A percentile compares a stretch with the other conserved stretches of the same genome.
phyloP scores from a whole-genome alignment of 2,113 vertebrate genomes.

The Semicossyphus pulcher region DNA sequence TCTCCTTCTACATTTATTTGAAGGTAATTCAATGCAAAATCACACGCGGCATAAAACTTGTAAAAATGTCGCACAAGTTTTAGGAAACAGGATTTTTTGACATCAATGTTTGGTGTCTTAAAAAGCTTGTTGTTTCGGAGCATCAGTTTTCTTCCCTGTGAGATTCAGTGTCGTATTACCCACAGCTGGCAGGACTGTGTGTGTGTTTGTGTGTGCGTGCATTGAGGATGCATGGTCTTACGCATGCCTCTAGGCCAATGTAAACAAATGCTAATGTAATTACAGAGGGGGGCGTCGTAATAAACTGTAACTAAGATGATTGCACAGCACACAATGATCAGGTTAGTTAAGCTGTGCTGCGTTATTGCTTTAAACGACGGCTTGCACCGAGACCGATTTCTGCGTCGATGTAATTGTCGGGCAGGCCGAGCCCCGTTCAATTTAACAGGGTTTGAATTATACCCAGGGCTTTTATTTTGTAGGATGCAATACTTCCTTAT shows the following conservation, averaged over 20 bases:
- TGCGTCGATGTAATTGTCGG: conserved; percentile 45
- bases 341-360: conserved; percentile 64
- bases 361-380: conserved; percentile 58
- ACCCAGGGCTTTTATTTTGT: conserved; percentile 23
- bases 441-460: conserved; percentile 22
- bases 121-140: conserved; percentile 7
- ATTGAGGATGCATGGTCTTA: conserved; percentile 54
- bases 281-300: conserved; percentile 78
- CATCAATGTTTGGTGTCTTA: background rate
- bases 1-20: conserved; percentile 37
- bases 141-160: conserved; percentile 1
- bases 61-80: background rate
- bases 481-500: conserved; percentile 19
- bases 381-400: conserved; percentile 62
- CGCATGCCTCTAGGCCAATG: conserved; percentile 78
- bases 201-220: background rate
- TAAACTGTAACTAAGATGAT: conserved; percentile 85
- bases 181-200: conserved; percentile 42
- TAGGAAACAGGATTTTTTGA: conserved; percentile 8
- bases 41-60: no score
- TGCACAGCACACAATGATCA: conserved; percentile 74
- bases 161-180: conserved; percentile 53
- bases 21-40: conserved; percentile 10
- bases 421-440: conserved; percentile 1
- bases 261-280: conserved; percentile 86